Percentiles rank a stretch among this genome's conserved stretches.
phyloP scores from a whole-genome alignment of 2,113 vertebrate species.

The Apteryx mantelli region DNA sequence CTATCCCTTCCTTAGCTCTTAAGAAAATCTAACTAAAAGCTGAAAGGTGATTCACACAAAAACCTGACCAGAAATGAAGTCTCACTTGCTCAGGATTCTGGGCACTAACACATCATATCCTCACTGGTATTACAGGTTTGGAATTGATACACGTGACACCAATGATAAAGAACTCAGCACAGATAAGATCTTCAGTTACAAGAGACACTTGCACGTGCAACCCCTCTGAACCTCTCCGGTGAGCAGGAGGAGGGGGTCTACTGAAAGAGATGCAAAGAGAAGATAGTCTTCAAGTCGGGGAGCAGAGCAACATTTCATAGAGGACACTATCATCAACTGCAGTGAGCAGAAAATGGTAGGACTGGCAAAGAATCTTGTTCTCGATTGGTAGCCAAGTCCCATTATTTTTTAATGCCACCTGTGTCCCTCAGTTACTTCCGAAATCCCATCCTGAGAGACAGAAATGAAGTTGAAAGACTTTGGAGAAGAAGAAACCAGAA shows the following conservation, averaged over 20 bases:
- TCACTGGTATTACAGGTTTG: accelerated
- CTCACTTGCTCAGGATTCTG: background rate
- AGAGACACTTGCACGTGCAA: background rate
- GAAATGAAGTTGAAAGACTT: background rate
- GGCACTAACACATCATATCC: no score
- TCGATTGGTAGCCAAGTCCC: background rate
- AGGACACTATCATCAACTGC: background rate
- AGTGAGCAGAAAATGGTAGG: background rate
- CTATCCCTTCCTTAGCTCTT: background rate
- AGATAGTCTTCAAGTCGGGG: no score
- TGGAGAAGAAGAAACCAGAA: background rate
- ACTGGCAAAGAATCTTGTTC: background rate
- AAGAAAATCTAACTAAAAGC: background rate
- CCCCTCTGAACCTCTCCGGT: background rate
- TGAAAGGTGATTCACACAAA: background rate
- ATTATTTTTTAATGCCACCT: background rate
- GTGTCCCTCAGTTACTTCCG: background rate
- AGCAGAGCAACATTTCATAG: background rate
- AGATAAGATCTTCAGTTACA: background rate
- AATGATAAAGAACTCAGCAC: background rate
- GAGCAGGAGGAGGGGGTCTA: background rate
- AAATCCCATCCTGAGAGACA: background rate
- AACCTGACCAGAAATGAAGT: background rate
- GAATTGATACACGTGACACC: accelerated
- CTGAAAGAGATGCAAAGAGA: background rate